phyloP scores from a whole-genome alignment of 2,888 invertebrate species.

The Pristionchus exspectatus region DNA sequence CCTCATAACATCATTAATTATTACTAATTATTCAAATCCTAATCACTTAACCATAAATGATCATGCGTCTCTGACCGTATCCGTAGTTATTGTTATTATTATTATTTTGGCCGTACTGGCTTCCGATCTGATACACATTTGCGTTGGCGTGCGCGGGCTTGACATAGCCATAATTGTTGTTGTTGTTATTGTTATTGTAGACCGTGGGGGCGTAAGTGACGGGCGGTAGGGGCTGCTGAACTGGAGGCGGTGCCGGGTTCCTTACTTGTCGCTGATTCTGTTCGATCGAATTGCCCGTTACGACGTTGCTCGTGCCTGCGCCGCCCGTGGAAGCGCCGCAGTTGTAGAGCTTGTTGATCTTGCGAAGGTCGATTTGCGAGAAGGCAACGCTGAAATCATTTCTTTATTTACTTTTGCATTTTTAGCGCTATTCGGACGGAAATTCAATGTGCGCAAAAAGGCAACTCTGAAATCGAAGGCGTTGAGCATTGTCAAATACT shows the following conservation, averaged over 20 bases:
- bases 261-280: slow-evolving; percentile 50
- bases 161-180: neutral
- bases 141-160: slow-evolving; percentile 54
- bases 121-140: neutral
- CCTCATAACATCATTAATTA: neutral
- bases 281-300: slow-evolving; percentile 37
- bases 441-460: no score
- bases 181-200: no score
- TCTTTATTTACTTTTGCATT: neutral
- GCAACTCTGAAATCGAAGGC: no score
- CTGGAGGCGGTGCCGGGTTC: neutral
- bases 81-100: neutral
- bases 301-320: slow-evolving; percentile 40
- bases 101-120: neutral
- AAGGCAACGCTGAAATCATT: slow-evolving; percentile 75
- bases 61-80: neutral
- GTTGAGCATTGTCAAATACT: no score
- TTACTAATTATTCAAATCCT: neutral
- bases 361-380: slow-evolving; percentile 79
- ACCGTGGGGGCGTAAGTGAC: neutral
- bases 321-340: slow-evolving; percentile 72
- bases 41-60: slow-evolving; percentile 47
- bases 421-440: no score
- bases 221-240: neutral
- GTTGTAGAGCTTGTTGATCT: slow-evolving; percentile 80